Evolutionary conservation across 2,888 invertebrate genomes (phyloP).

Genomic region (Ischnus inquisitorius): DNA sequence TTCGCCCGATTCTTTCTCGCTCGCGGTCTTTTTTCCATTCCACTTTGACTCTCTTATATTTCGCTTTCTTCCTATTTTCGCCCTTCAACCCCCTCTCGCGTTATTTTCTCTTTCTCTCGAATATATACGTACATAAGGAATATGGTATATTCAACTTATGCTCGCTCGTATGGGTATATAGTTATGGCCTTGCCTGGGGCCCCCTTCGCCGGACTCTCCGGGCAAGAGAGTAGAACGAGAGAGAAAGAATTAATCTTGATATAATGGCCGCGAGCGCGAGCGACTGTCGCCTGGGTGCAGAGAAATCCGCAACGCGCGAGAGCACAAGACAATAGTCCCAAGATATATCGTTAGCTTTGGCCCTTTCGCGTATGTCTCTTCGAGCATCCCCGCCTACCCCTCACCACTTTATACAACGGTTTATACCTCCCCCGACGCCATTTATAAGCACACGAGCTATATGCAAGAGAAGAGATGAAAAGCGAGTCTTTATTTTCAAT

Average conservation of each 20-base stretch:
- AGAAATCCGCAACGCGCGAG: constrained; percentile 39
- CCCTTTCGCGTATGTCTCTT: constrained; percentile 80
- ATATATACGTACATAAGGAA: constrained; percentile 19
- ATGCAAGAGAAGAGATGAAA: constrained; percentile 49
- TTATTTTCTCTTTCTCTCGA: neutral
- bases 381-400: neutral
- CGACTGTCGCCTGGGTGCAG: constrained; percentile 81
- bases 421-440: constrained; percentile 67
- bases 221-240: constrained; percentile 67
- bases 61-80: constrained; percentile 67
- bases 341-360: constrained; percentile 84
- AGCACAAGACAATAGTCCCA: constrained; percentile 84
- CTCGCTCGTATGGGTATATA: constrained; percentile 40
- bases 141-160: constrained; percentile 24
- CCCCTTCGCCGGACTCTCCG: constrained; percentile 49
- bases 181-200: constrained; percentile 45
- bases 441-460: constrained; percentile 51
- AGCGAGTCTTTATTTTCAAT: constrained; percentile 67
- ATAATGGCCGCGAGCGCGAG: constrained; percentile 82
- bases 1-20: constrained; percentile 25
- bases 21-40: constrained; percentile 43
- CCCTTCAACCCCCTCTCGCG: constrained; percentile 44
- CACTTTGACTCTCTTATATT: constrained; percentile 58
- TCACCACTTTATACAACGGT: constrained; percentile 17
- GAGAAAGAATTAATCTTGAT: constrained; percentile 85